phyloP scores from a whole-genome alignment of 2,888 invertebrate species.

The Spilarctia lutea region DNA sequence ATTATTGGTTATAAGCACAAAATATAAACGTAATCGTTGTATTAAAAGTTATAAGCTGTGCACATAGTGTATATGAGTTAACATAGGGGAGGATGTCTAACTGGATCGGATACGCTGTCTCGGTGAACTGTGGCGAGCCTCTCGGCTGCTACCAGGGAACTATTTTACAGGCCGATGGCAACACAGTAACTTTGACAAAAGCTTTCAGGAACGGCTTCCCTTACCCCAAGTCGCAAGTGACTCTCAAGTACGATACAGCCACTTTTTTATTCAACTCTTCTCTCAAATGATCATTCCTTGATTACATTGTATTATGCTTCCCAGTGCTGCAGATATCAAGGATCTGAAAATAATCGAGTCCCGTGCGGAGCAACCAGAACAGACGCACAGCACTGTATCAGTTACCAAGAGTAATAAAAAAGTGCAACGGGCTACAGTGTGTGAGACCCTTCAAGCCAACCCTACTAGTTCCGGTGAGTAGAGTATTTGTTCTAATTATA shows the following conservation, averaged over 20 bases:
- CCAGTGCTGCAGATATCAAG: constrained; percentile 90
- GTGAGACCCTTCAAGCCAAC: constrained; percentile 76
- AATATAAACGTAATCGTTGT: constrained; percentile 14
- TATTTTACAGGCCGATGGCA: constrained; percentile 91
- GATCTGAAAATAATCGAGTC: constrained; percentile 92
- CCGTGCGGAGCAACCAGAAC: constrained; percentile 74
- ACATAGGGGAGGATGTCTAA: constrained; percentile 76
- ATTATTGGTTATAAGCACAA: constrained; percentile 24
- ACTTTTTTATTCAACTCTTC: neutral
- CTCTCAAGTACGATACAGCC: constrained; percentile 73
- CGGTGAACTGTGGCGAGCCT: constrained; percentile 92
- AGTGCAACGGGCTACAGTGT: constrained; percentile 72
- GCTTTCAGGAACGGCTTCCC: constrained; percentile 93
- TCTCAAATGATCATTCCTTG: neutral
- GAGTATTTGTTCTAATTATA: neutral
- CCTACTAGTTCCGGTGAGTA: constrained; percentile 63
- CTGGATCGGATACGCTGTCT: constrained; percentile 93
- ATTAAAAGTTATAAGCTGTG: constrained; percentile 1
- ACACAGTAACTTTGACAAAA: constrained; percentile 91
- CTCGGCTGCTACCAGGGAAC: constrained; percentile 93
- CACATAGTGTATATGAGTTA: constrained; percentile 13
- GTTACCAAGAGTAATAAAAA: constrained; percentile 71
- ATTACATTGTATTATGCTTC: constrained; percentile 36
- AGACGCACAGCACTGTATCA: constrained; percentile 77
- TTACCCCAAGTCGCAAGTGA: constrained; percentile 82